Percentiles rank a stretch among this genome's conserved stretches.
These are phyloP conservation scores for Spea bombifrons DNA, from an alignment of 2,113 vertebrate genomes.

Conservation along the genomic window DNA sequence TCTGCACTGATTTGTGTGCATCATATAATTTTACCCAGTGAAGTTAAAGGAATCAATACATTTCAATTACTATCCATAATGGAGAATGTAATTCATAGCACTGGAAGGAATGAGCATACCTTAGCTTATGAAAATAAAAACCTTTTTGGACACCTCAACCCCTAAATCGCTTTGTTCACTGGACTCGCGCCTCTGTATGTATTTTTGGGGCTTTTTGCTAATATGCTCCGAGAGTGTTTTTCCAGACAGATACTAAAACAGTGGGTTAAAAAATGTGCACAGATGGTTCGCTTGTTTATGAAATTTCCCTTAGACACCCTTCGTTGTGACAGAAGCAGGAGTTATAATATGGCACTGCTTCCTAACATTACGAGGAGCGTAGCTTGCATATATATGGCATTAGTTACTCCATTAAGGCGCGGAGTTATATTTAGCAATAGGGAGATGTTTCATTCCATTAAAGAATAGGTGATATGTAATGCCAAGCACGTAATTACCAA, in stretches of 20 bases:
- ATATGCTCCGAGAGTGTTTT: background rate
- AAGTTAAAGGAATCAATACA: background rate
- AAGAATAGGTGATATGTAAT: constrained; percentile 45
- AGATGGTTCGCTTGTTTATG: constrained; percentile 43
- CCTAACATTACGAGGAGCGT: constrained; percentile 29
- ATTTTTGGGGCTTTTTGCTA: constrained; percentile 11
- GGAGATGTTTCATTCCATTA: constrained; percentile 47
- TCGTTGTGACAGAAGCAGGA: constrained; percentile 40
- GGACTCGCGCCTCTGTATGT: constrained; percentile 3
- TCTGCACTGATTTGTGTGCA: too few species aligned
- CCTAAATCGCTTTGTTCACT: constrained; percentile 22
- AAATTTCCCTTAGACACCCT: constrained; percentile 33
- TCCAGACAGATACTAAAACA: constrained; percentile 21
- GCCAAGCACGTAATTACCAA: constrained; percentile 48
- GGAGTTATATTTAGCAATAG: constrained; percentile 46
- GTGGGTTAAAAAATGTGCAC: constrained; percentile 37
- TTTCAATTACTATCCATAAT: background rate
- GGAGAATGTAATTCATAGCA: background rate
- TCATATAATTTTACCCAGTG: background rate
- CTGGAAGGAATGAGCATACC: background rate
- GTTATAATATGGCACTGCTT: constrained; percentile 27
- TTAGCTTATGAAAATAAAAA: constrained; percentile 11
- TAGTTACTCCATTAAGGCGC: constrained; percentile 44
- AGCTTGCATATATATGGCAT: constrained; percentile 44
- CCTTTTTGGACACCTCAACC: background rate